These are phyloP conservation scores for Stichodactyla helianthus DNA, from an alignment of 64 coral and sea anemone species.

Conservation along the genomic window DNA sequence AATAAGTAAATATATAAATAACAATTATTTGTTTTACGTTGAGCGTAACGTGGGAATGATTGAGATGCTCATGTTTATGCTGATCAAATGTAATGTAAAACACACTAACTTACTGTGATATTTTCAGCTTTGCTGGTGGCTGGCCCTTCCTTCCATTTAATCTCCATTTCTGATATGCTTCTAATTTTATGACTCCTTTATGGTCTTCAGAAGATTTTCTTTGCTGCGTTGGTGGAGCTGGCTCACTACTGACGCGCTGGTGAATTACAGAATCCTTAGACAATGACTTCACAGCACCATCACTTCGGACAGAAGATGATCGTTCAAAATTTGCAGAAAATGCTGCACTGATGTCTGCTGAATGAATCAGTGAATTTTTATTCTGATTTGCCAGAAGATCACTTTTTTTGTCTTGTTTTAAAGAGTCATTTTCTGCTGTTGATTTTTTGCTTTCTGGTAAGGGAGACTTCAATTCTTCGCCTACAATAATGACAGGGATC, in stretches of 20 bases:
- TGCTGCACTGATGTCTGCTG: not conserved
- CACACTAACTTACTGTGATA: conserved; percentile 70
- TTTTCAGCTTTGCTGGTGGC: conserved; percentile 83
- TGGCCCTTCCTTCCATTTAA: conserved; percentile 68
- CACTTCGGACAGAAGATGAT: conserved; percentile 39
- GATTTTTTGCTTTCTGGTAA: not conserved
- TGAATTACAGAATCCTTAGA: conserved; percentile 4
- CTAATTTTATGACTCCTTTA: conserved; percentile 17
- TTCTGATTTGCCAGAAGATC: not conserved
- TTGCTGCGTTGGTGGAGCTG: not conserved
- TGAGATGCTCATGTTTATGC: too few relatives aligned
- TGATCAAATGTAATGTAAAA: not conserved
- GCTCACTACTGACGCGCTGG: conserved; percentile 32
- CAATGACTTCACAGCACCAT: not conserved
- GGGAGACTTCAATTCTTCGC: conserved; percentile 2
- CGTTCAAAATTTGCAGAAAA: conserved; percentile 38
- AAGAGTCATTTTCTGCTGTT: not conserved
- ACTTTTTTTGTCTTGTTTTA: not conserved
- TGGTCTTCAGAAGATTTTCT: conserved; percentile 5
- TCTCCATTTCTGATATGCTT: conserved; percentile 89
- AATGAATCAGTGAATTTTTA: not conserved
- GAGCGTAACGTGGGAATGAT: too few relatives aligned
- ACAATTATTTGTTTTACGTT: too few relatives aligned
- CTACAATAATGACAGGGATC: not conserved
- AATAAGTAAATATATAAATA: too few relatives aligned